Conservation (phyloP, 2,797 vertebrate genomes). For the Melanotaenia parkinsoni region DNA sequence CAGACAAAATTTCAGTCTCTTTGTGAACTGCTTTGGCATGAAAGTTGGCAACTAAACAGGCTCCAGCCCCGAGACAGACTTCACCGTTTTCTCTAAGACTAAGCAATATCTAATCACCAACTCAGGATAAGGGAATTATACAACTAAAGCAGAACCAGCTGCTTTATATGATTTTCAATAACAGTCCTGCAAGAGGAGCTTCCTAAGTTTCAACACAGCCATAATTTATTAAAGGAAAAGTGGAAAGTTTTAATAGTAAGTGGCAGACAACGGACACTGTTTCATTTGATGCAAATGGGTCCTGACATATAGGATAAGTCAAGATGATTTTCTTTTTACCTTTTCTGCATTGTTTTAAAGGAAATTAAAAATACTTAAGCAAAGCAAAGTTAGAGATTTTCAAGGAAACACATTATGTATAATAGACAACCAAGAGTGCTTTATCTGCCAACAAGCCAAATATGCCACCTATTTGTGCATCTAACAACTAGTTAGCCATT, state of each 20-base stretch:
- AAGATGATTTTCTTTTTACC: neutral
- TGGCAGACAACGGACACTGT: slow-evolving; percentile 5
- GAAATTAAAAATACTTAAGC: no score
- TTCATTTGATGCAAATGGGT: neutral
- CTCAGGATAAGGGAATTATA: slow-evolving; percentile 26
- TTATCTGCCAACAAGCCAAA: no score
- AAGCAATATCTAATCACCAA: slow-evolving; percentile 41
- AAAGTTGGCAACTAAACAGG: slow-evolving; percentile 46
- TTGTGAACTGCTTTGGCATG: slow-evolving; percentile 28
- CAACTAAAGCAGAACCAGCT: slow-evolving; percentile 23
- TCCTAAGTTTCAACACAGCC: slow-evolving; percentile 34
- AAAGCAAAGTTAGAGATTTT: no score
- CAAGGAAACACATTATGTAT: no score
- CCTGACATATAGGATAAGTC: neutral
- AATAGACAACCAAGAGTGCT: no score
- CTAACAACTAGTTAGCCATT: no score
- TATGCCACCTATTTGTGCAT: no score
- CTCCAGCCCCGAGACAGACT: slow-evolving; percentile 33
- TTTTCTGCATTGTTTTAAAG: no score
- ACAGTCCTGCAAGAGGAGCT: slow-evolving; percentile 36
- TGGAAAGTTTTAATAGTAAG: slow-evolving; percentile 6
- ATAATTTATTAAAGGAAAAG: slow-evolving; percentile 8
- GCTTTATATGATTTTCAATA: slow-evolving; percentile 18
- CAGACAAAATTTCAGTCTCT: slow-evolving; percentile 38
- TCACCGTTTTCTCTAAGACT: slow-evolving; percentile 41